Conservation (phyloP, 2,888 invertebrate genomes). For the Athrips mouffetella region DNA sequence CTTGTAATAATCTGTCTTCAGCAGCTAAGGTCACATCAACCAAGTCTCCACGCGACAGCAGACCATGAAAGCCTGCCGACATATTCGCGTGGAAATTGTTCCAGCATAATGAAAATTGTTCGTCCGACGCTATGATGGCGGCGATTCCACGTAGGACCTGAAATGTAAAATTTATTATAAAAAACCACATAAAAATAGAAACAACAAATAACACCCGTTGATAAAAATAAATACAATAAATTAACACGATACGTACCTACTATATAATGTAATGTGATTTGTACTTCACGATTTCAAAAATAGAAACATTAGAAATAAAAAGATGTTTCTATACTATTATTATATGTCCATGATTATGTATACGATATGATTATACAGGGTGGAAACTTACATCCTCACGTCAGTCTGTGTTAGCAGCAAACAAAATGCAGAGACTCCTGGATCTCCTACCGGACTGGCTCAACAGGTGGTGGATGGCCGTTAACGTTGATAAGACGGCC, state of each 20-base stretch:
- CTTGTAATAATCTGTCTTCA: constrained; percentile 83
- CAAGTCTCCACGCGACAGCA: constrained; percentile 82
- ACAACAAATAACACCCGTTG: neutral
- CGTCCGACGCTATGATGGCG: constrained; percentile 85
- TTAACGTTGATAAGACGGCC: too few species aligned
- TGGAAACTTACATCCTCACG: too few species aligned
- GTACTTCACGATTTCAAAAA: constrained; percentile 69
- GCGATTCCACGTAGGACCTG: constrained; percentile 58
- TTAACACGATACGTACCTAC: constrained; percentile 47
- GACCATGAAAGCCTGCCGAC: constrained; percentile 84
- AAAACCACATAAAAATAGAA: neutral
- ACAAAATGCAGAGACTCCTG: too few species aligned
- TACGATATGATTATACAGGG: constrained; percentile 68
- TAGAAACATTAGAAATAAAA: constrained; percentile 69
- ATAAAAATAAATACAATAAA: neutral
- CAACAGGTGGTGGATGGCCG: too few species aligned
- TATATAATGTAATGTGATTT: constrained; percentile 72
- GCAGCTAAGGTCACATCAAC: constrained; percentile 85
- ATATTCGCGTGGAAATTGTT: constrained; percentile 86
- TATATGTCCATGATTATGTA: too few species aligned
- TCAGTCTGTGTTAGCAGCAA: too few species aligned
- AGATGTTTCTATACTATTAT: constrained; percentile 53
- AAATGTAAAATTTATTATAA: constrained; percentile 23
- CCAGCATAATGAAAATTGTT: constrained; percentile 86
- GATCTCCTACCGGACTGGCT: too few species aligned